Evolutionary conservation across 2,888 invertebrate species (phyloP).

Genomic region (Lydus trimaculatus): DNA sequence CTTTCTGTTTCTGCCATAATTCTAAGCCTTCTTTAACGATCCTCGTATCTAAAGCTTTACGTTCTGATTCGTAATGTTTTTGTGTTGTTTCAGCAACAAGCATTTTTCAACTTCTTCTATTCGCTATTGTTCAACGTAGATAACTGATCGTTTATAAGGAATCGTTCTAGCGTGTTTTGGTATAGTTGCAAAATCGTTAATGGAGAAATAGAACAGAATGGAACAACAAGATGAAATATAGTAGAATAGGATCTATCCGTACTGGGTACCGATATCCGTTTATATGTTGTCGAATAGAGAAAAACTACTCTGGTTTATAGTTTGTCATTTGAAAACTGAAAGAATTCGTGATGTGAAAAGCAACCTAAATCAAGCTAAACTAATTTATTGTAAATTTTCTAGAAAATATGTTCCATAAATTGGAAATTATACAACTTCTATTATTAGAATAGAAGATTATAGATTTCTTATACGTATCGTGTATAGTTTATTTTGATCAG

Average conservation of each 20-base stretch:
- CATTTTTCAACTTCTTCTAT: conserved; percentile 26
- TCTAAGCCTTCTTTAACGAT: conserved; percentile 47
- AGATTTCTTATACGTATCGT: not conserved
- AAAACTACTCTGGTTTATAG: conserved; percentile 9
- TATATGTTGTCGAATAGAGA: not conserved
- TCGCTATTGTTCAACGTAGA: not conserved
- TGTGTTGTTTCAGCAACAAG: conserved; percentile 30
- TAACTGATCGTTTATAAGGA: not conserved
- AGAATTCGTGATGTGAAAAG: conserved; percentile 24
- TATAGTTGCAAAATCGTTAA: conserved; percentile 27
- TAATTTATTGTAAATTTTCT: not conserved
- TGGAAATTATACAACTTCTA: not conserved
- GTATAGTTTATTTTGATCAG: not conserved
- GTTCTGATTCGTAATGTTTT: conserved; percentile 31
- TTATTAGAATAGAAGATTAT: not conserved
- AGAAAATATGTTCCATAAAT: not conserved
- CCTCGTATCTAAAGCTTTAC: conserved; percentile 38
- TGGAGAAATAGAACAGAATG: too few species aligned
- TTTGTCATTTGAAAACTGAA: conserved; percentile 28
- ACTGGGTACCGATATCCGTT: conserved; percentile 36
- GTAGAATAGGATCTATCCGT: conserved; percentile 40
- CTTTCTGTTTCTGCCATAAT: conserved; percentile 52
- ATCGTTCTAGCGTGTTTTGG: conserved; percentile 14
- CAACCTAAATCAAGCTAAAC: not conserved
- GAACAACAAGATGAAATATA: conserved; percentile 22